Base-by-base conservation (phyloP, 2,113 vertebrate genomes). In the Argyrosomus japonicus region DNA sequence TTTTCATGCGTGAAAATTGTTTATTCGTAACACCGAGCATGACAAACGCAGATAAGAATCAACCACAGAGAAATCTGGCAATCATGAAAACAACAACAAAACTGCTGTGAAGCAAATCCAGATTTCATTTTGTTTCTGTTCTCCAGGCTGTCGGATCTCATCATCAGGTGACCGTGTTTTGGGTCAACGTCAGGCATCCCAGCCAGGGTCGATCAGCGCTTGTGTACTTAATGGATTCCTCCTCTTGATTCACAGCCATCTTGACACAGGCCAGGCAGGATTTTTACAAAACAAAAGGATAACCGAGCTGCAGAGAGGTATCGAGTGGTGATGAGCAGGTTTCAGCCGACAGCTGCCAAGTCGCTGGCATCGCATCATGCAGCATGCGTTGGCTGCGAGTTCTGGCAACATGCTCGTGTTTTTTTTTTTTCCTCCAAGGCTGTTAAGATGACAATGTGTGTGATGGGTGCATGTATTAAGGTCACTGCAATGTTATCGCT, bases 271-370 rank as follows among this genome's bases (percentile, higher is more conserved):
- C 78, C 83, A 77, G 86, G 81, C 77, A 57, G 54, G 50, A 70
- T 85, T 90, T 69, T 90, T 69, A 50, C 53, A 78, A 72, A 81
- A 82, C 71, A 83, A 84, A 79, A 79, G 57, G n/a, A 82, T 69
- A 63, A 75, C 40, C 29, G 53, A 81, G 69, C 69, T 54, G 67
- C 73, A 61, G 76, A 75, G 64, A 73, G n/a, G 45, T 17, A 63
- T 84, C 51, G 57, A 68, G 87, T 47, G 17, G 29, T 54, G 74
- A 81, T 75, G 79, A 85, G 77, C 74, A 47, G 74, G 36, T 56
- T 64, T 51, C 40, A 74, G 53, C 36, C 21, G 15, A 23, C 45
- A 29, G 83, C 76, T 70, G 82, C 23, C 69, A 50, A 67, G 58
- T 56, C 47, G 17, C 64, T 78, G 86, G 86, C 78, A 61, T 70